Conservation (phyloP, 2,113 vertebrate genomes). For the Mobula birostris region DNA sequence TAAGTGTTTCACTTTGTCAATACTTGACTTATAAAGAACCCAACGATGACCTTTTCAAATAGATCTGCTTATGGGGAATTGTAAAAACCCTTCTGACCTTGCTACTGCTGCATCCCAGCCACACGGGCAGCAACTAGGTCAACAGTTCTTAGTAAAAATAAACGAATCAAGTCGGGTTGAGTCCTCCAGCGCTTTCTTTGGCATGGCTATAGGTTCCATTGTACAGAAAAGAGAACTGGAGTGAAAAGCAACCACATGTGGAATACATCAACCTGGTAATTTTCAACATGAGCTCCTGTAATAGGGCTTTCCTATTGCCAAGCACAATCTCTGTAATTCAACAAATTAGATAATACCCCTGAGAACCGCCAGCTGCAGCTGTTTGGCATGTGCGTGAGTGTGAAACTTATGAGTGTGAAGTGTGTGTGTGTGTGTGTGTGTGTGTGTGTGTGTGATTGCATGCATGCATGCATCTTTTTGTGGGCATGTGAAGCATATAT, state of each 20-base stretch:
- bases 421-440: background rate
- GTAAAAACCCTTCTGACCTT: conserved; percentile 42
- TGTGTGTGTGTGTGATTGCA: background rate
- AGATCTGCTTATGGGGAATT: conserved; percentile 42
- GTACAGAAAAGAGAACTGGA: conserved; percentile 40
- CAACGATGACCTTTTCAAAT: conserved; percentile 24
- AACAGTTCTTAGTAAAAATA: conserved; percentile 50
- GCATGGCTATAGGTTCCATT: conserved; percentile 51
- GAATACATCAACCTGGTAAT: conserved; percentile 57
- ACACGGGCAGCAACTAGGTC: conserved; percentile 39
- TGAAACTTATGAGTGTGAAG: background rate
- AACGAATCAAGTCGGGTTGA: conserved; percentile 42
- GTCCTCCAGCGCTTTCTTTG: conserved; percentile 27
- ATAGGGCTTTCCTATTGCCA: conserved; percentile 54
- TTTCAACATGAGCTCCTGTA: conserved; percentile 56
- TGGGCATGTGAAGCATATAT: background rate
- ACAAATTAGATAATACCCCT: conserved; percentile 60
- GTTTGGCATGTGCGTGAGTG: conserved; percentile 53
- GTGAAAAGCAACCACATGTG: conserved; percentile 55
- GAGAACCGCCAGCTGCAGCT: conserved; percentile 58
- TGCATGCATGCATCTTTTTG: too few relatives aligned
- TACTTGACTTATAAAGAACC: background rate
- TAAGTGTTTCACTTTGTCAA: background rate
- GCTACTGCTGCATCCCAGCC: conserved; percentile 29
- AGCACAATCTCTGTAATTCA: conserved; percentile 56